A percentile compares a stretch with the other conserved stretches of the same genome.
Conservation (phyloP, 2,888 invertebrate genomes). For the Pelosia muscerda region DNA sequence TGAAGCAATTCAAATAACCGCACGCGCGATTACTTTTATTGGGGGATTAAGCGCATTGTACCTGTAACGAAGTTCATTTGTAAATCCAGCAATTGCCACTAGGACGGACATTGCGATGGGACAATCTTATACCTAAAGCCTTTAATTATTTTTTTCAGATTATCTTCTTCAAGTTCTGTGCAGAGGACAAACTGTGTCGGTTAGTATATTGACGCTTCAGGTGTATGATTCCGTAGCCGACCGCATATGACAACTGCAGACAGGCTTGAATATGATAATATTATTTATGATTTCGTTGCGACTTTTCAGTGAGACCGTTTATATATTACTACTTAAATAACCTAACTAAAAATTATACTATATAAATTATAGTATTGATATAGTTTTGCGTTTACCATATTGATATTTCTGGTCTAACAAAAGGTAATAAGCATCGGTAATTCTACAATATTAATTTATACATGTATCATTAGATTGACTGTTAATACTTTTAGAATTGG, state of each 20-base stretch:
- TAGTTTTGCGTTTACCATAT: not conserved
- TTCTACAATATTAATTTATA: not conserved
- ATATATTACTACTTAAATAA: not conserved
- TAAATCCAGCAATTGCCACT: slow-evolving; percentile 42
- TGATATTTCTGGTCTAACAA: not conserved
- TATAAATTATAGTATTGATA: no score
- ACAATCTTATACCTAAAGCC: slow-evolving; percentile 77
- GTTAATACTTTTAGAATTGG: not conserved
- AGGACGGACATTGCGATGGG: slow-evolving; percentile 51
- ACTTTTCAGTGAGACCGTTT: no score
- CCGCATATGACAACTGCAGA: no score
- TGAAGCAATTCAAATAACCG: slow-evolving; percentile 76
- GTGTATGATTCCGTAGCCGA: no score
- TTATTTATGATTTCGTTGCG: no score
- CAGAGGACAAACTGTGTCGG: no score
- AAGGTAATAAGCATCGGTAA: not conserved
- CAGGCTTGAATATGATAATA: no score
- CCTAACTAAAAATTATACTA: not conserved
- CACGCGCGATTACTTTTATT: slow-evolving; percentile 79
- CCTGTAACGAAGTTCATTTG: slow-evolving; percentile 69
- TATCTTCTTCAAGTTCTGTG: slow-evolving; percentile 62
- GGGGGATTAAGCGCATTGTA: slow-evolving; percentile 73
- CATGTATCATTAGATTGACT: not conserved
- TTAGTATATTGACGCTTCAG: not conserved
- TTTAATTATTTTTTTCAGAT: slow-evolving; percentile 69